Evolutionary conservation across 1,140 invertebrate species (phyloP).

Genomic region (Physella acuta): DNA sequence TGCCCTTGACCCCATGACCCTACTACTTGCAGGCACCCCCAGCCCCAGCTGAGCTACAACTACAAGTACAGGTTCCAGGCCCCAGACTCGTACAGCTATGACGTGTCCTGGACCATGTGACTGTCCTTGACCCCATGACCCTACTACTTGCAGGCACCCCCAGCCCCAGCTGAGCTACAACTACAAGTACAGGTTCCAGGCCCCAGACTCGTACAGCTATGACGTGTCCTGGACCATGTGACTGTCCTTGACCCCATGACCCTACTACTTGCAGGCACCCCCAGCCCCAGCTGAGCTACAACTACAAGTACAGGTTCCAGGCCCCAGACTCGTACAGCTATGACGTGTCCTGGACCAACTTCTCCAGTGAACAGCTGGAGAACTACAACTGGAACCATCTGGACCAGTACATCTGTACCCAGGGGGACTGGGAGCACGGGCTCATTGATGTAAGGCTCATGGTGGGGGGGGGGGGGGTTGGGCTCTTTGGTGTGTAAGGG

Average conservation of each 20-base stretch:
- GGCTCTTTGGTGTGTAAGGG: too few species aligned
- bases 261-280: conserved; percentile 72
- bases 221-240: conserved; percentile 93
- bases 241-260: too few species aligned
- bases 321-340: conserved; percentile 90
- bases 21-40: conserved; percentile 76
- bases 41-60: conserved; percentile 72
- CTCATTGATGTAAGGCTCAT: conserved; percentile 83
- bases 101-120: too few species aligned
- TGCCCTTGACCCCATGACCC: too few species aligned
- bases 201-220: too few species aligned
- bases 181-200: conserved; percentile 72
- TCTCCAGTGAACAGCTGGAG: conserved; percentile 91
- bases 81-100: too few species aligned
- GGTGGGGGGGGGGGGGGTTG: too few species aligned
- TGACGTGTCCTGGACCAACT: conserved; percentile 91
- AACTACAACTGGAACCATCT: conserved; percentile 98
- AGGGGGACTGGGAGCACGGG: conserved; percentile 86
- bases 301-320: conserved; percentile 70
- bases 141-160: conserved; percentile 72
- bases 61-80: conserved; percentile 59
- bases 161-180: conserved; percentile 75
- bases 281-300: conserved; percentile 74
- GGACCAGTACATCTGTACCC: conserved; percentile 92
- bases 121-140: too few species aligned